Evolutionary conservation across 1,140 invertebrate species (phyloP).

Genomic region (Venturia canescens): DNA sequence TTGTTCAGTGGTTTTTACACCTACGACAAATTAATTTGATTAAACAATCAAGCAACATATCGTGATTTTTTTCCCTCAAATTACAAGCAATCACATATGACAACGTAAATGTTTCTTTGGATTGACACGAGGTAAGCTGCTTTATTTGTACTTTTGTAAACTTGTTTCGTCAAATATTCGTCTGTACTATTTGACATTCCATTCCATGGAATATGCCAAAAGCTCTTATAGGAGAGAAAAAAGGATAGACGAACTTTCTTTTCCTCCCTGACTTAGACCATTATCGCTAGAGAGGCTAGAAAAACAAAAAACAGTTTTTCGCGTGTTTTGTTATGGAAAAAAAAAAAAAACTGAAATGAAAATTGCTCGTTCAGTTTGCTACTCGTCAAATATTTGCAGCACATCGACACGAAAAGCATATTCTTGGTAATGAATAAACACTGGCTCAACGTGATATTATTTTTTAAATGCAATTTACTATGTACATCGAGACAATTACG

Average conservation of each 20-base stretch:
- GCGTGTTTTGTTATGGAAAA: not conserved
- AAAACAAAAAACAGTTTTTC: not conserved
- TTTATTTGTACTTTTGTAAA: slow-evolving; percentile 27
- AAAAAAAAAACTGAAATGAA: not conserved
- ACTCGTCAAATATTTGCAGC: not conserved
- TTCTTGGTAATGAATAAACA: not conserved
- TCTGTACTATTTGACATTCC: not conserved
- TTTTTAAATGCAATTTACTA: not conserved
- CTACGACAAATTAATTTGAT: not conserved
- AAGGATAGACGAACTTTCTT: not conserved
- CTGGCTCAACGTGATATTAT: not conserved
- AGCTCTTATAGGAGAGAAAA: not conserved
- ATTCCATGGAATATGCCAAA: not conserved
- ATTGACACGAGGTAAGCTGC: slow-evolving; percentile 20
- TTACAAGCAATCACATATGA: slow-evolving; percentile 1
- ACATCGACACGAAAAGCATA: slow-evolving; percentile 11
- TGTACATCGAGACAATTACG: not conserved
- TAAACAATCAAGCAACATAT: not conserved
- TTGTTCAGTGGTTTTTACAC: not conserved
- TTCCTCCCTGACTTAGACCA: not conserved
- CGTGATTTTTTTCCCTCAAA: not conserved
- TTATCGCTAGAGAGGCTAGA: not conserved
- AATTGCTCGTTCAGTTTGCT: not conserved
- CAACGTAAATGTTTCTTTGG: not conserved
- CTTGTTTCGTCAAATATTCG: slow-evolving; percentile 15